Evolutionary conservation across 2,888 invertebrate species (phyloP), one percentile per base, ranked within the genome.

Genomic region (Ormyrus pomaceus): DNA sequence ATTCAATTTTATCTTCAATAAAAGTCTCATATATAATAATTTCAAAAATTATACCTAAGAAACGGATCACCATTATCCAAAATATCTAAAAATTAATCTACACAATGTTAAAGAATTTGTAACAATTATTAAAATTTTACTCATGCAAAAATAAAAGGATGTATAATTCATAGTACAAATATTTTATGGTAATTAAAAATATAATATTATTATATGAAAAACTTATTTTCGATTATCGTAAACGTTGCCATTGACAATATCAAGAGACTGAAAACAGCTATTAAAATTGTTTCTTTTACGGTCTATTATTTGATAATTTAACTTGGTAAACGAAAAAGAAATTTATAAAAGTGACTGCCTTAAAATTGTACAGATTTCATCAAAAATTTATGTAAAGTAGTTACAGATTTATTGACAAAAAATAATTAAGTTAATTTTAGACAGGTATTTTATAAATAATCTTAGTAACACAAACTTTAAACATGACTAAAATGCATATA

Each of bases 221-320:
- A 64, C 50, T 46, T 56, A 45, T 11, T 10, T 65, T 6, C 19
- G 11, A 48, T 51, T 53, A 51, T 66, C 59, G 75, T 75, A 77
- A 65, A 70, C 56, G 70, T 77, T 70, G 70, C 55, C 3, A 64
- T 64, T 77, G 69, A 70, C 8, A 58, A 64, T 56, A 4, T 19
- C 50, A 59, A 62, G 72, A 72, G 73, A 79, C 78, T 79, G 78
- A 79, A 69, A 79, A 55, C 3, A 70, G 7, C 45, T 72, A 9
- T 66, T 48, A 19, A 19, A 2, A 61, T 5, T 71, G 7, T 74
- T 66, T 66, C 58, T 66, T 64, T 72, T 48, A 59, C 19, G 19
- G n/a, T 56, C 9, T 51, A 70, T 34, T 70, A 6, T 64, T 64
- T 62, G 3, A 50, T 58, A 45, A 34, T 34, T 34, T 34, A 34